Evolutionary conservation across 2,113 vertebrate genomes (phyloP).

Genomic region (Dolichotis patagonum): DNA sequence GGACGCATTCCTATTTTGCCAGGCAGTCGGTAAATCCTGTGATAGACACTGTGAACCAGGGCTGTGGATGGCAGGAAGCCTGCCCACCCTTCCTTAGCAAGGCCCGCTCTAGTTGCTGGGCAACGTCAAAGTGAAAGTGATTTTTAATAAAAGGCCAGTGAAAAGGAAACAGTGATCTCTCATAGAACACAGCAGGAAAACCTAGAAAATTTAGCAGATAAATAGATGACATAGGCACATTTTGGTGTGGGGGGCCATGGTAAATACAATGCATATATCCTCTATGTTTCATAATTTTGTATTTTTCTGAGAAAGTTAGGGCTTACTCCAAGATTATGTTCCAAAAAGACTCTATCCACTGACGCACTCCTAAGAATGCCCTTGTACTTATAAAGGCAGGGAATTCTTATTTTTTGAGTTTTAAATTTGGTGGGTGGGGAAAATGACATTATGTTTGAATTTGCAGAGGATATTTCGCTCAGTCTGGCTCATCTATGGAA

Average conservation of each 20-base stretch:
- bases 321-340: background rate
- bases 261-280: background rate
- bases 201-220: background rate
- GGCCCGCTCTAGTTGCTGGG: background rate
- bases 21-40: background rate
- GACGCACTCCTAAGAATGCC: background rate
- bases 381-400: background rate
- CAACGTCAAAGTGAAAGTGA: background rate
- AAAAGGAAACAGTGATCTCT: background rate
- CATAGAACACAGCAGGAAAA: background rate
- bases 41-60: too few species aligned
- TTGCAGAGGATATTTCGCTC: background rate
- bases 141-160: background rate
- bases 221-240: background rate
- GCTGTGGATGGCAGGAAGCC: background rate
- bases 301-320: conserved; percentile 40
- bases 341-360: background rate
- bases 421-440: background rate
- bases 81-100: too few species aligned
- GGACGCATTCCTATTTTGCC: background rate
- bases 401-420: background rate
- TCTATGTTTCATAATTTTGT: background rate
- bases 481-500: background rate
- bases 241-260: background rate
- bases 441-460: background rate